Evolutionary conservation across 1,140 invertebrate genomes (phyloP).

Genomic region (Ostrea denselamellosa): DNA sequence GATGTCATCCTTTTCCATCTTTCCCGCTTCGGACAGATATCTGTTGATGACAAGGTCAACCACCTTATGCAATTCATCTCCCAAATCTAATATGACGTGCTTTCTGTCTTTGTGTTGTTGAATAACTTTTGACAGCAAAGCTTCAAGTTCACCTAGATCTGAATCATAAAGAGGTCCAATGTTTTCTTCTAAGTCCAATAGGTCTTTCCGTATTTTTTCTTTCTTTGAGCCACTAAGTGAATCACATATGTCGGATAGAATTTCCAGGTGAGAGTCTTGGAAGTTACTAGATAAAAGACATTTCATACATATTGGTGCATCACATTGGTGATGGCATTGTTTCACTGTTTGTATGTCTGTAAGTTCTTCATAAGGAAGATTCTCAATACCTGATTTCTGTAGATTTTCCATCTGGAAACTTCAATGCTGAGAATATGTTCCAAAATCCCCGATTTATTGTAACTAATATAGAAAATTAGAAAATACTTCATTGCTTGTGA

Average conservation of each 20-base stretch:
- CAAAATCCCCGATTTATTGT: not conserved
- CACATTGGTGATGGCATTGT: not conserved
- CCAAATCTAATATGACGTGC: not conserved
- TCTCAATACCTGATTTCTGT: no score
- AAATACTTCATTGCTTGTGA: not conserved
- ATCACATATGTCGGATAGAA: not conserved
- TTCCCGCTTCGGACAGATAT: constrained; percentile 29
- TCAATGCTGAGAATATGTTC: not conserved
- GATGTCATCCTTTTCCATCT: constrained; percentile 11
- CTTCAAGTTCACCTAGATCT: constrained; percentile 18
- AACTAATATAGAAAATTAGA: not conserved
- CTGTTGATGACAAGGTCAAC: constrained; percentile 26
- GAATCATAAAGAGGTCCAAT: not conserved
- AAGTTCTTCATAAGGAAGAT: no score
- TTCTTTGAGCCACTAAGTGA: not conserved
- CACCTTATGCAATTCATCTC: not conserved
- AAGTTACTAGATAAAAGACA: not conserved
- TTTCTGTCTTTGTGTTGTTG: constrained; percentile 5
- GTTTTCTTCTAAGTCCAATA: constrained; percentile 1
- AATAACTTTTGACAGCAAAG: not conserved
- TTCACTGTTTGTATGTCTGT: not conserved
- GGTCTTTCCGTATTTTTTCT: not conserved
- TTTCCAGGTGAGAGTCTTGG: not conserved
- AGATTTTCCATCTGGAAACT: constrained; percentile 7
- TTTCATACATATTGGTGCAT: not conserved